These are phyloP conservation scores for Cataglyphis altisquamis DNA, from an alignment of 2,888 invertebrate species.

Conservation along the genomic window DNA sequence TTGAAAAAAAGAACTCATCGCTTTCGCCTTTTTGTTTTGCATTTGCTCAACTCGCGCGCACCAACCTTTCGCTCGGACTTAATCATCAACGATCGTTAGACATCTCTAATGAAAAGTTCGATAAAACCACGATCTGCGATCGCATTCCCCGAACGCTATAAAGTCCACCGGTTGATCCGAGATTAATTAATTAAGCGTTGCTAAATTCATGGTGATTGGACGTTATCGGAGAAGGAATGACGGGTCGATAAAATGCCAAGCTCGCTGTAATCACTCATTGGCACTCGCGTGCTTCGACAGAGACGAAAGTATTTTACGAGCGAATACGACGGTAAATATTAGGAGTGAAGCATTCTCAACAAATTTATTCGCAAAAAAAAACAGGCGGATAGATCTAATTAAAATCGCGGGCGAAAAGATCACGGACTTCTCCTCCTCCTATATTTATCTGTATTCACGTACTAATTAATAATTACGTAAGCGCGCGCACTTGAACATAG, in stretches of 20 bases:
- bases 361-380: slow-evolving; percentile 45
- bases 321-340: not conserved
- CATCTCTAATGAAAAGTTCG: slow-evolving; percentile 16
- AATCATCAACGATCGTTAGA: slow-evolving; percentile 36
- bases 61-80: not conserved
- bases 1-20: not conserved
- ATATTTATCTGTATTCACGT: slow-evolving; percentile 35
- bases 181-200: slow-evolving; percentile 44
- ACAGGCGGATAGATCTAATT: slow-evolving; percentile 22
- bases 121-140: slow-evolving; percentile 14
- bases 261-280: slow-evolving; percentile 8
- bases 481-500: slow-evolving; percentile 22
- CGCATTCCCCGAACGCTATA: slow-evolving; percentile 24
- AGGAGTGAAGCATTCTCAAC: slow-evolving; percentile 1
- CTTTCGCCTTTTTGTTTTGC: not conserved
- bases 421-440: slow-evolving; percentile 4
- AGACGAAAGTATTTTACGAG: slow-evolving; percentile 2
- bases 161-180: slow-evolving; percentile 5
- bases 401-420: slow-evolving; percentile 10
- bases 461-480: slow-evolving; percentile 67
- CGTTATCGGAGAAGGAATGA: not conserved
- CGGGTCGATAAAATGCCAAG: not conserved
- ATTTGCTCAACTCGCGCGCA: not conserved
- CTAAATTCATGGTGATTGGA: slow-evolving; percentile 37
- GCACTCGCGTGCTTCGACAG: slow-evolving; percentile 26